Base-by-base conservation (phyloP, 2,113 vertebrate genomes). In the Podocnemis expansa region DNA sequence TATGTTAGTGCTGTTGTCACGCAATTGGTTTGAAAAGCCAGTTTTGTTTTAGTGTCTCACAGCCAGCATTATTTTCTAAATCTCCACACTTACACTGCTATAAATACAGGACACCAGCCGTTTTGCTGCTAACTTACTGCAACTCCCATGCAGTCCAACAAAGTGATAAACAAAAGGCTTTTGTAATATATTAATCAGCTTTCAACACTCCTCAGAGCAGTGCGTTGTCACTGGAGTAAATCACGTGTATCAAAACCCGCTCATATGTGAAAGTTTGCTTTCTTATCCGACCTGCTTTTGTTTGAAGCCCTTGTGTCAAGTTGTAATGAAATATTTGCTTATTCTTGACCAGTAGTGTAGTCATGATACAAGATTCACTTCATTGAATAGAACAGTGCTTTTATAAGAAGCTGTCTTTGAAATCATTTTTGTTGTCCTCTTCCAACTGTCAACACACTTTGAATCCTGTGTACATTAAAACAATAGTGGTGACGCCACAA, bases 281-380 rank as follows among this genome's bases (percentile, higher is more conserved):
- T 98, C 97, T 97, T 98, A 98, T 98, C 97, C 97, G 96, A 96
- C 97, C 97, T 85, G 95, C 94, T 95, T 89, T 97, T 97, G 97
- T 97, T 97, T 97, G 97, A 96, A 96, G 67, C 86, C 89, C 97
- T 97, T 98, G 97, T 98, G 98, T 97, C 97, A 96, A 97, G 95
- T 96, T 97, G 98, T 98, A 98, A 98, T 98, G 97, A 97, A 98
- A 98, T 98, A 97, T 97, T 98, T 98, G 97, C 98, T 98, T 98
- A 97, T 98, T 98, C 98, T 97, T 97, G 97, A 98, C 95, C 96
- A 96, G 97, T 16, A 34, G 96, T 97, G 96, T 96, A 93, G 95
- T 97, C 91, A 92, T 91, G 97, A 97, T 97, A 89, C 97, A 97
- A 98, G 96, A 98, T 98, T 97, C 1, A 6, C 90, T 96, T 85